A percentile compares a stretch with the other conserved stretches of the same genome.
These are phyloP conservation scores for Potamilus streckersoni DNA, from an alignment of 1,140 invertebrate genomes.

Conservation along the genomic window DNA sequence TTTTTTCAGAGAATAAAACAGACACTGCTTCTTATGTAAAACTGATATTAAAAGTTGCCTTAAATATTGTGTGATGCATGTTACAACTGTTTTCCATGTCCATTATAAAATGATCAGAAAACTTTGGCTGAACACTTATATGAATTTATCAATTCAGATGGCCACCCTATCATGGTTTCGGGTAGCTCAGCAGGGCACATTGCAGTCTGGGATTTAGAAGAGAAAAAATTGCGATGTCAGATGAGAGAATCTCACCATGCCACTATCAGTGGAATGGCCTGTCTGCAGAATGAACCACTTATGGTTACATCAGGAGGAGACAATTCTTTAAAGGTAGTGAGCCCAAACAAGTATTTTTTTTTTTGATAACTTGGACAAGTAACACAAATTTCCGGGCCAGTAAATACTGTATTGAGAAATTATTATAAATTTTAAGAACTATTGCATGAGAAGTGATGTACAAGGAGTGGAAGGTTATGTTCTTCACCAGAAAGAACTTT, in stretches of 20 bases:
- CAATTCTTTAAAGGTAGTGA: slow-evolving; percentile 86
- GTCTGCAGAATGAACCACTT: slow-evolving; percentile 87
- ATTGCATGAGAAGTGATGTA: no score
- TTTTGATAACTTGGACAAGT: not conserved
- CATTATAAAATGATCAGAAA: no score
- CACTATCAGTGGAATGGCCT: slow-evolving; percentile 82
- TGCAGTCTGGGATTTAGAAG: slow-evolving; percentile 94
- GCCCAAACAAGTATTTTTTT: not conserved
- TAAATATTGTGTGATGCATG: no score
- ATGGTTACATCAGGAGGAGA: slow-evolving; percentile 92
- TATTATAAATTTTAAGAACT: no score
- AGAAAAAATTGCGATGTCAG: slow-evolving; percentile 81
- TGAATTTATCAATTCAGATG: slow-evolving; percentile 72
- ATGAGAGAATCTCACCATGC: slow-evolving; percentile 79
- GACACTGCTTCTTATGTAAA: no score
- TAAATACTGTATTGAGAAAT: no score
- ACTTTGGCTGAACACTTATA: not conserved
- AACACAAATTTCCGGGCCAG: no score
- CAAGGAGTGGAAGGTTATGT: no score
- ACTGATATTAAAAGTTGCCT: no score
- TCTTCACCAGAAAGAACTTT: no score
- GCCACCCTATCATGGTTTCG: slow-evolving; percentile 85
- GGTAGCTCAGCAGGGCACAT: slow-evolving; percentile 82
- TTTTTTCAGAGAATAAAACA: no score
- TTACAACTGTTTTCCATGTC: no score